Percentiles rank a stretch among this genome's conserved stretches.
These are phyloP conservation scores for Eubasilissa regina DNA, from an alignment of 1,140 invertebrate species.

Conservation along the genomic window DNA sequence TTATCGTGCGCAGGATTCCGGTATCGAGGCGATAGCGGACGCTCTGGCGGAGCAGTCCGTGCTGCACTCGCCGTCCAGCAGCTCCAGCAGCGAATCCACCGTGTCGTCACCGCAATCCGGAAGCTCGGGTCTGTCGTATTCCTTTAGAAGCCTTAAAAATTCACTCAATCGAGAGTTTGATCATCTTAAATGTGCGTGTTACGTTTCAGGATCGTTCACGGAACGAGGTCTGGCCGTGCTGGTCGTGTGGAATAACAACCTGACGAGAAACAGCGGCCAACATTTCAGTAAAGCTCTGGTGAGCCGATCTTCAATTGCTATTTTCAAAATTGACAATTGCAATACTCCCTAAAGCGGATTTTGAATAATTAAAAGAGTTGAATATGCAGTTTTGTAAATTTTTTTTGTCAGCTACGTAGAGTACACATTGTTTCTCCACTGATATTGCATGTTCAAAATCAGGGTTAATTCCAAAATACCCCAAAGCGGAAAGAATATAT, in stretches of 20 bases:
- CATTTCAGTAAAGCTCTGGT: constrained; percentile 79
- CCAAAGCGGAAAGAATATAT: too few relatives aligned
- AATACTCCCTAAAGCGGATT: too few relatives aligned
- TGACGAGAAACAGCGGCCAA: constrained; percentile 81
- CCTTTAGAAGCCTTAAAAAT: too few relatives aligned
- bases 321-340: too few relatives aligned
- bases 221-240: constrained; percentile 82
- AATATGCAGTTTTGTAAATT: too few relatives aligned
- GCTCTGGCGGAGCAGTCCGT: constrained; percentile 80
- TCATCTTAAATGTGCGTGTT: too few relatives aligned
- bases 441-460: too few relatives aligned
- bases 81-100: constrained; percentile 62
- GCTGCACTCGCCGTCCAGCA: constrained; percentile 63
- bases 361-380: too few relatives aligned
- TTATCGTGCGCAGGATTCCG: constrained; percentile 75
- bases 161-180: too few relatives aligned
- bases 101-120: constrained; percentile 62
- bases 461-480: too few relatives aligned
- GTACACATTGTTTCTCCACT: too few relatives aligned
- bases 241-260: constrained; percentile 89
- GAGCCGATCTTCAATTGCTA: constrained; percentile 62
- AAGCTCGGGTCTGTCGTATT: constrained; percentile 56
- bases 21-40: constrained; percentile 80
- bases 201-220: constrained; percentile 36
- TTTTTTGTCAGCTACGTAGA: too few relatives aligned